Conservation (phyloP, 2,113 vertebrate species). For the Anguilla rostrata region DNA sequence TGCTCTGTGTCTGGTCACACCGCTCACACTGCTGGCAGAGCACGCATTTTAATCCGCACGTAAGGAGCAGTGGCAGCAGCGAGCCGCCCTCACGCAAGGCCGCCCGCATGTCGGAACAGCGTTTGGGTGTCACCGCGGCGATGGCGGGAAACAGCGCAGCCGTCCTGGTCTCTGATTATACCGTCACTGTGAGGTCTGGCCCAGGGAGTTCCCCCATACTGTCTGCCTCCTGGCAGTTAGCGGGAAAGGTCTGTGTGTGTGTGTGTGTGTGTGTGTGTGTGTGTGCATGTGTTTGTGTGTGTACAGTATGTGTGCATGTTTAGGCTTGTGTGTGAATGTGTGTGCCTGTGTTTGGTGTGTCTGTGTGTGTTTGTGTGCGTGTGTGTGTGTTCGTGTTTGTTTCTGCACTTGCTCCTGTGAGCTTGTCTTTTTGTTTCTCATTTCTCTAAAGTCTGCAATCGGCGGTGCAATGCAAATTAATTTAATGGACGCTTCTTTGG, state of each 20-base stretch:
- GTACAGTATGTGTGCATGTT: not conserved
- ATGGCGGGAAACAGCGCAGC: not conserved
- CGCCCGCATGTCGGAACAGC: not conserved
- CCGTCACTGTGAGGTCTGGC: not conserved
- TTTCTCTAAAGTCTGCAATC: conserved; percentile 29
- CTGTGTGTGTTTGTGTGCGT: not conserved
- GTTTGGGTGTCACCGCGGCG: not conserved
- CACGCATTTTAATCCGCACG: not conserved
- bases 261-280: not conserved
- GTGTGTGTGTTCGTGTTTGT: not conserved
- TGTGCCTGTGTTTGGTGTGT: not conserved
- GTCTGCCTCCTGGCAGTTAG: not conserved
- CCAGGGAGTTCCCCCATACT: not conserved
- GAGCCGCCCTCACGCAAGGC: not conserved
- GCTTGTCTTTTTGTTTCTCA: not conserved
- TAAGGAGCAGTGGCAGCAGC: not conserved
- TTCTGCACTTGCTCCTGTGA: not conserved
- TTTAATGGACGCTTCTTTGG: conserved; percentile 64
- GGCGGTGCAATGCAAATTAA: conserved; percentile 51
- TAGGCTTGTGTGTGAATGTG: conserved; percentile 3
- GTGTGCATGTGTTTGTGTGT: not conserved
- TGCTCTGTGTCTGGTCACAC: not conserved
- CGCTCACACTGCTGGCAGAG: not conserved
- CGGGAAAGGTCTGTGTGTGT: not conserved
- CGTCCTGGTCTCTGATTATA: not conserved